Base-by-base conservation (phyloP, 2,797 vertebrate species). In the Diglossa cyanea region DNA sequence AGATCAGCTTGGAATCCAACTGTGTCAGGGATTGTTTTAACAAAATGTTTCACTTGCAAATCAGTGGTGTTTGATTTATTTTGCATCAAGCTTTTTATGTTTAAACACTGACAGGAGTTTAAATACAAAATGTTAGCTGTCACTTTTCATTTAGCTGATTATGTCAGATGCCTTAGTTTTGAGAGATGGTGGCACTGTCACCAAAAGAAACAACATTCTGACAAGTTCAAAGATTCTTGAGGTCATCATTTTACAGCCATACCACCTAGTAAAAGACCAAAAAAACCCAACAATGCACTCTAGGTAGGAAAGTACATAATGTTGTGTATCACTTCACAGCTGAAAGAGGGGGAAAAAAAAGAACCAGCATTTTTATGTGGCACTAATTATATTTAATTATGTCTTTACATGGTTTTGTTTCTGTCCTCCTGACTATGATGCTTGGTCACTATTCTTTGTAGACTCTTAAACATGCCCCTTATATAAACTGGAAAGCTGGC, bases 61-160 rank as follows among this genome's bases (percentile, higher is more conserved):
- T 97, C 97, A 96, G 92, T 95, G 92, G 95, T 97, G 96, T 97
- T 97, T 98, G 97, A 98, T 98, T 98, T 98, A 98, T 97, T 98
- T 98, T 98, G 97, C 96, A 98, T 97, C 97, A 97, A 97, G 97
- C 94, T 97, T 98, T 97, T 98, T 98, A 98, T 97, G 97, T 98
- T 98, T 98, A 97, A 98, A 98, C 97, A 95, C 95, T 97, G 96
- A 97, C 97, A 98, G 97, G 97, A 98, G 97, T 98, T 98, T 98
- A 98, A 98, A 98, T 97, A 97, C 97, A 98, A 98, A 98, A 98
- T 98, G 97, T 98, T 98, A 97, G 97, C 97, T 98, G 98, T 97
- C 97, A 98, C 97, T 98, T 94, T 97, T 98, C 97, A 98, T 98
- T 98, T 97, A 97, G 95, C 94, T 97, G 97, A 98, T 98, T 98